Percentiles rank a stretch among this genome's conserved stretches.
Conservation (phyloP, 2,888 invertebrate genomes). For the Iselma pallidipennis region DNA sequence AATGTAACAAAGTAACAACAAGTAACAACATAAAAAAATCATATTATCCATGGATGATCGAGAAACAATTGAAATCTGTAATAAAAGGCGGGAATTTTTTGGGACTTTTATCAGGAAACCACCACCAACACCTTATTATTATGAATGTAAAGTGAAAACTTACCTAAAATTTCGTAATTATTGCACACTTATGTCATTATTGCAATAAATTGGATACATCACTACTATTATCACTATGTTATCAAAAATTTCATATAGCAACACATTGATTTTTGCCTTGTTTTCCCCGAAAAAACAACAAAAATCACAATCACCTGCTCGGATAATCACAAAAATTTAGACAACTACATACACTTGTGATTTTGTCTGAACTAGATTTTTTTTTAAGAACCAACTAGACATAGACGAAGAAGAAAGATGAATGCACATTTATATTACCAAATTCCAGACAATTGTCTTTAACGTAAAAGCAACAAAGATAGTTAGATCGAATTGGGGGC, state of each 20-base stretch:
- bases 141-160: no score
- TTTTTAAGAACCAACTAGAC: neutral
- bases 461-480: constrained; percentile 25
- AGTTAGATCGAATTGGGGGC: neutral
- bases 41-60: no score
- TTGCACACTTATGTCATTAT: constrained; percentile 23
- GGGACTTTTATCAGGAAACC: no score
- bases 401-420: constrained; percentile 43
- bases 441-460: constrained; percentile 25
- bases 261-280: constrained; percentile 6
- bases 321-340: constrained; percentile 29
- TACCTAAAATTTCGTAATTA: constrained; percentile 33
- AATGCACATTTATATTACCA: constrained; percentile 2
- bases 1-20: neutral
- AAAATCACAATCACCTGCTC: constrained; percentile 15
- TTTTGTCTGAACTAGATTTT: constrained; percentile 35
- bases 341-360: constrained; percentile 36
- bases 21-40: constrained; percentile 8
- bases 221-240: constrained; percentile 9
- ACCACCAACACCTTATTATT: constrained; percentile 23
- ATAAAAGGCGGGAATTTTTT: neutral
- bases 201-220: constrained; percentile 8
- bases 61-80: constrained; percentile 4
- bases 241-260: neutral
- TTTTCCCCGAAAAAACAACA: neutral